Evolutionary conservation across 2,113 vertebrate species (phyloP).

Genomic region (Rhodinocichla rosea): DNA sequence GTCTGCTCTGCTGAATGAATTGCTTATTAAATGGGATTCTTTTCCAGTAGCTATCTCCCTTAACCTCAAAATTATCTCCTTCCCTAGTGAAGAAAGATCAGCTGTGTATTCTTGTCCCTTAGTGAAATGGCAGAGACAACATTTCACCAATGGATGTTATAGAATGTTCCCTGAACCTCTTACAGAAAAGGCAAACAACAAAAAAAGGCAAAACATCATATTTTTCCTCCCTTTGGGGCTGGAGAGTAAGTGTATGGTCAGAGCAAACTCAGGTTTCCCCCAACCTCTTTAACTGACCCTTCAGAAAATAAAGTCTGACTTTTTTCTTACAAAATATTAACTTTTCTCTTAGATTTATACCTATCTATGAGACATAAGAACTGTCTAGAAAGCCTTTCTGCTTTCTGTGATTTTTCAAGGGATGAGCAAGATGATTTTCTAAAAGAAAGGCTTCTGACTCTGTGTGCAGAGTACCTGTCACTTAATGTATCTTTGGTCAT

Average conservation of each 20-base stretch:
- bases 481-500: not conserved
- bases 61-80: not conserved
- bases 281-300: not conserved
- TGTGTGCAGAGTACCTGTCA: not conserved
- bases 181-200: not conserved
- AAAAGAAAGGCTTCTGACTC: not conserved
- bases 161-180: not conserved
- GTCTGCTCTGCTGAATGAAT: conserved; percentile 7
- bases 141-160: not conserved
- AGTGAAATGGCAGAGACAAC: not conserved
- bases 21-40: conserved; percentile 13
- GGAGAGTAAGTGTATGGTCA: not conserved
- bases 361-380: not conserved
- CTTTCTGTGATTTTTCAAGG: not conserved
- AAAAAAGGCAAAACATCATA: not conserved
- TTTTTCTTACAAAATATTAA: not conserved
- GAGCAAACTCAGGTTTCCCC: not conserved
- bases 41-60: conserved; percentile 23
- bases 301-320: not conserved
- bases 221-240: not conserved
- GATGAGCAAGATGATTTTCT: not conserved
- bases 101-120: not conserved
- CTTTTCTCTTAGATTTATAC: not conserved
- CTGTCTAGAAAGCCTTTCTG: not conserved
- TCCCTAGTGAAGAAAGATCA: not conserved